Evolutionary conservation across 2,113 vertebrate species (phyloP).

Genomic region (Oryzias melastigma): DNA sequence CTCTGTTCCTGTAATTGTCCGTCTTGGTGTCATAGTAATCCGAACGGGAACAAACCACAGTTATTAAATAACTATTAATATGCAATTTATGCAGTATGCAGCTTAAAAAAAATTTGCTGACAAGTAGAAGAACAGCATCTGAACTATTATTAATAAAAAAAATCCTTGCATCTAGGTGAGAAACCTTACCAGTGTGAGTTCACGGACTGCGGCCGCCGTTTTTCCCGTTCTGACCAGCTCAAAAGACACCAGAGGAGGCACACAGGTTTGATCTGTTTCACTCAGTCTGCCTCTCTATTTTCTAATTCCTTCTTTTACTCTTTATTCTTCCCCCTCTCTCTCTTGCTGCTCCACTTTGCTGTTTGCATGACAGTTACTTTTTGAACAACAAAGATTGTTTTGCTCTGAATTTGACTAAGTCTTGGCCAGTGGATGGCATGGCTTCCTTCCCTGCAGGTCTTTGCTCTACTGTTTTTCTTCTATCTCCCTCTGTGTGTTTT

Average conservation of each 20-base stretch:
- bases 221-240: slow-evolving; percentile 97
- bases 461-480: slow-evolving; percentile 73
- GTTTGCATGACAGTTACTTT: slow-evolving; percentile 47
- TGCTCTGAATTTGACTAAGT: slow-evolving; percentile 27
- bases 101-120: too few species aligned
- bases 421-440: slow-evolving; percentile 62
- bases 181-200: slow-evolving; percentile 98
- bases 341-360: slow-evolving; percentile 2
- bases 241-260: slow-evolving; percentile 97
- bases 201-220: slow-evolving; percentile 94
- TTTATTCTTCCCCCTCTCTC: slow-evolving; percentile 1
- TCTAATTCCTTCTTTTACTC: background rate
- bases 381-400: slow-evolving; percentile 11
- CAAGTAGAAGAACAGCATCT: background rate
- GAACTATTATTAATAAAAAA: background rate
- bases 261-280: slow-evolving; percentile 84
- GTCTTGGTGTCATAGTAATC: too few species aligned
- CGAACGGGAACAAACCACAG: too few species aligned
- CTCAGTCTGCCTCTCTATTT: slow-evolving; percentile 13
- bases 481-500: slow-evolving; percentile 52
- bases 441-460: slow-evolving; percentile 66
- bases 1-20: too few species aligned
- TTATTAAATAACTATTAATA: too few species aligned
- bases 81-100: too few species aligned
- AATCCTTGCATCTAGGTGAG: slow-evolving; percentile 78